Conservation (phyloP, 2,888 invertebrate species). For the Graphium colonna region DNA sequence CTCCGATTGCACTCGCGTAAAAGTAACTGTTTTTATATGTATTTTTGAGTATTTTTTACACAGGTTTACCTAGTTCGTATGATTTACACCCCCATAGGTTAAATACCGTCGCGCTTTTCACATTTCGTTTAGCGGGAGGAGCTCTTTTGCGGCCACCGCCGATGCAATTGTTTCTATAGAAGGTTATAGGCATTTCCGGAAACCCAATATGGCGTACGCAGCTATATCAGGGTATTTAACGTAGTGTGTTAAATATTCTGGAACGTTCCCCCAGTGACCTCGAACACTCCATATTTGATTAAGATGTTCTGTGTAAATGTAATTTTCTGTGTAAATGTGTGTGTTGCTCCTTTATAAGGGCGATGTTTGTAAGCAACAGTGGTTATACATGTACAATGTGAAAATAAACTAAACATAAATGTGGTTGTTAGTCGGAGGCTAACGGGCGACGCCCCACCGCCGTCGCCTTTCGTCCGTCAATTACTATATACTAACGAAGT, state of each 20-base stretch:
- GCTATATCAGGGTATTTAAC: too few species aligned
- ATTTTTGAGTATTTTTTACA: slow-evolving; percentile 45
- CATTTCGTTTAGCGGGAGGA: not conserved
- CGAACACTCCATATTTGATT: too few species aligned
- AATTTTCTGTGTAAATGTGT: not conserved
- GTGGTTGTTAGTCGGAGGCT: not conserved
- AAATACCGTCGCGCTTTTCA: slow-evolving; percentile 22
- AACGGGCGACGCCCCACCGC: not conserved
- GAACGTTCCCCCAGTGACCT: not conserved
- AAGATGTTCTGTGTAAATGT: not conserved
- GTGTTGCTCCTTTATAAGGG: not conserved
- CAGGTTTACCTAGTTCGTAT: slow-evolving; percentile 47
- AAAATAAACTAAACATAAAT: not conserved
- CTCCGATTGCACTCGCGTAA: not conserved
- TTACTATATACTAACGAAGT: not conserved
- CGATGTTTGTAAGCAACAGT: not conserved
- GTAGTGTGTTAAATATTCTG: not conserved
- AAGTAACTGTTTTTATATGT: slow-evolving; percentile 38
- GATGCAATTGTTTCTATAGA: too few species aligned
- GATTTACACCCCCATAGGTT: slow-evolving; percentile 28
- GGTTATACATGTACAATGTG: not conserved
- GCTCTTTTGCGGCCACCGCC: not conserved
- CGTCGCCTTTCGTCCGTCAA: not conserved
- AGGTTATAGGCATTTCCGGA: too few species aligned
- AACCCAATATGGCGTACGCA: too few species aligned